A percentile compares a stretch with the other conserved stretches of the same genome.
Conservation (phyloP, 2,113 vertebrate species). For the Sinosuthora webbiana region DNA sequence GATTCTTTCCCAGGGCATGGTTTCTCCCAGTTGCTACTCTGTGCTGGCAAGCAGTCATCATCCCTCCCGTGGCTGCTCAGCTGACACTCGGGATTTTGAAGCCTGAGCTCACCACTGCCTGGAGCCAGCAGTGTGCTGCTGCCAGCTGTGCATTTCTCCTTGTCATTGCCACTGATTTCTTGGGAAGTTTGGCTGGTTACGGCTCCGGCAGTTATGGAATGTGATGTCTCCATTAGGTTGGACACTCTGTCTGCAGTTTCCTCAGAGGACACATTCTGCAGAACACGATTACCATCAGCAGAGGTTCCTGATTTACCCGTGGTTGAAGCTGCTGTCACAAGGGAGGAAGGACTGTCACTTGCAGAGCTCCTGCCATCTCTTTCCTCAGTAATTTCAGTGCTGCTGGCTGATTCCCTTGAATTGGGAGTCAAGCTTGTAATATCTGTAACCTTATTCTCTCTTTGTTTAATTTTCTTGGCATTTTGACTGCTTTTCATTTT, state of each 20-base stretch:
- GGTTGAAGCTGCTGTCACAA: neutral
- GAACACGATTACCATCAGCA: neutral
- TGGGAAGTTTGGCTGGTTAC: neutral
- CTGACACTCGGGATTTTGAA: neutral
- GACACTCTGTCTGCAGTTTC: neutral
- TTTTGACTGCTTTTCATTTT: slow-evolving; percentile 71
- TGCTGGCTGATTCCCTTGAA: neutral
- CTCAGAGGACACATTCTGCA: neutral
- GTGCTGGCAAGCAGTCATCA: neutral
- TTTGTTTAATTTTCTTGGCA: slow-evolving; percentile 46
- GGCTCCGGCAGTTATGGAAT: neutral
- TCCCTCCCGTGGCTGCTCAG: neutral
- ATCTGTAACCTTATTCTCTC: neutral
- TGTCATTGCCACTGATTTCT: neutral
- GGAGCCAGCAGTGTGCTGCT: neutral
- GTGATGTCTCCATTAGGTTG: neutral
- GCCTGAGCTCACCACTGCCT: neutral
- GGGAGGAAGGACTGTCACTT: neutral
- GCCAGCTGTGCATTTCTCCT: neutral
- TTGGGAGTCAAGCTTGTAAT: neutral
- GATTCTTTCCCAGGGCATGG: slow-evolving; percentile 33
- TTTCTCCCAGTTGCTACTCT: slow-evolving; percentile 51
- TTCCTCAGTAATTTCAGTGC: neutral
- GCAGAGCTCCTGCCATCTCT: neutral
- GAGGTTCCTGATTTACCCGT: neutral